phyloP scores from a whole-genome alignment of 2,888 invertebrate species.

The Onchidella celtica region DNA sequence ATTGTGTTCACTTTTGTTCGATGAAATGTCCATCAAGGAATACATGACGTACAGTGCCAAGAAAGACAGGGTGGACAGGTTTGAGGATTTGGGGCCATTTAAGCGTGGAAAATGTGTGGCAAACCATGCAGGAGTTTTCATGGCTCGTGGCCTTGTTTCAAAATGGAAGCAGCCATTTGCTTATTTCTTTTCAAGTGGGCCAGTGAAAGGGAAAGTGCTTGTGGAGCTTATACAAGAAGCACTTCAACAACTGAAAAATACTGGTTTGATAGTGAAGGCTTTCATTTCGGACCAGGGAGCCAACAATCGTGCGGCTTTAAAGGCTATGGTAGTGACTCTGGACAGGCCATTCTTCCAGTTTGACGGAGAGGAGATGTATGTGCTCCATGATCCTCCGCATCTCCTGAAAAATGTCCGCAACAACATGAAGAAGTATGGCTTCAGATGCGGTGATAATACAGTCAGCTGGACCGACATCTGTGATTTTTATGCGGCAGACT shows the following conservation, averaged over 20 bases:
- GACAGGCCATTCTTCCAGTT: conserved; percentile 13
- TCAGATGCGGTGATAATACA: neutral
- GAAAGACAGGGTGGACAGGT: conserved; percentile 15
- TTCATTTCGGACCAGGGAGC: conserved; percentile 29
- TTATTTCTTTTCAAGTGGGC: conserved; percentile 4
- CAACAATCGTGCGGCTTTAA: conserved; percentile 1
- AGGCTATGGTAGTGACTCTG: neutral
- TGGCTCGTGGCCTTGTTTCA: neutral
- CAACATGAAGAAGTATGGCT: conserved; percentile 13
- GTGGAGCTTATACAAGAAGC: neutral
- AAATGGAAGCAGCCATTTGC: conserved; percentile 32
- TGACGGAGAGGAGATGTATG: too few species aligned
- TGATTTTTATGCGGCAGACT: neutral
- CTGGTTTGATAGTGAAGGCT: neutral
- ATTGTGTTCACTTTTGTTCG: conserved; percentile 20
- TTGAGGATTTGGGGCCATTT: conserved; percentile 29
- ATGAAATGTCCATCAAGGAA: conserved; percentile 30
- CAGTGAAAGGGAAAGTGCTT: neutral
- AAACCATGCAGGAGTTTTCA: conserved; percentile 19
- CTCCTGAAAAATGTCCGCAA: neutral
- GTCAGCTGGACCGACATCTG: neutral
- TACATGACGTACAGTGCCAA: neutral
- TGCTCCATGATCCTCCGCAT: neutral
- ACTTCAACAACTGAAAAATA: neutral
- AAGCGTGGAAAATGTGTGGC: neutral